phyloP scores from a whole-genome alignment of 2,888 invertebrate genomes.

The Herminia tarsipennalis region DNA sequence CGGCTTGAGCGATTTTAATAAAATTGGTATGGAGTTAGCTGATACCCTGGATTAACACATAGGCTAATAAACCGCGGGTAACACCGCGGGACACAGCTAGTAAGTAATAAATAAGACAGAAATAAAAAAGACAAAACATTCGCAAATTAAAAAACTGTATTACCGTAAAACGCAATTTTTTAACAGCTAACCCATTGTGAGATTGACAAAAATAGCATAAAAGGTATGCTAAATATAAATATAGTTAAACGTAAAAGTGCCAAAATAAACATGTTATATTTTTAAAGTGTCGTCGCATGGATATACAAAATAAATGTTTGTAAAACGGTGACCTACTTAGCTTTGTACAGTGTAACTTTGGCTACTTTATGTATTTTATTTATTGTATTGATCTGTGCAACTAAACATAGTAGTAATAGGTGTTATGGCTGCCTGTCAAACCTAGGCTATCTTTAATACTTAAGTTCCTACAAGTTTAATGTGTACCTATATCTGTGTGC shows the following conservation, averaged over 20 bases:
- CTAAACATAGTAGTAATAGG: neutral
- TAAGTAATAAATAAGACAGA: too few species aligned
- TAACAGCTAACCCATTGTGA: constrained; percentile 18
- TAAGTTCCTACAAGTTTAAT: too few species aligned
- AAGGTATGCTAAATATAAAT: constrained; percentile 27
- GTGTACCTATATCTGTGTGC: too few species aligned
- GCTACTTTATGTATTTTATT: neutral
- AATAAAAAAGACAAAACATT: too few species aligned
- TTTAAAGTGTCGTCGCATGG: constrained; percentile 29
- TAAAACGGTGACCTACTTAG: constrained; percentile 22
- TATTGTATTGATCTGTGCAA: neutral
- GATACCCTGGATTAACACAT: too few species aligned
- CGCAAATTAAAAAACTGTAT: neutral
- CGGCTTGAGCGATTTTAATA: too few species aligned
- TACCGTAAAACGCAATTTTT: constrained; percentile 3
- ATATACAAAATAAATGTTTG: constrained; percentile 14
- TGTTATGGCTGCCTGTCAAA: too few species aligned
- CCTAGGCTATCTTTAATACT: too few species aligned
- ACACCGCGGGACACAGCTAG: too few species aligned
- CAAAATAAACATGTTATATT: constrained; percentile 50
- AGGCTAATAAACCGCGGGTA: too few species aligned
- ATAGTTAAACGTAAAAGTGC: constrained; percentile 36
- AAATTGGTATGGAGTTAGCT: too few species aligned
- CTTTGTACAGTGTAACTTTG: constrained; percentile 16
- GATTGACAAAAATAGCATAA: constrained; percentile 27